Conservation (phyloP, 2,113 vertebrate species). For the Taxidea taxus region DNA sequence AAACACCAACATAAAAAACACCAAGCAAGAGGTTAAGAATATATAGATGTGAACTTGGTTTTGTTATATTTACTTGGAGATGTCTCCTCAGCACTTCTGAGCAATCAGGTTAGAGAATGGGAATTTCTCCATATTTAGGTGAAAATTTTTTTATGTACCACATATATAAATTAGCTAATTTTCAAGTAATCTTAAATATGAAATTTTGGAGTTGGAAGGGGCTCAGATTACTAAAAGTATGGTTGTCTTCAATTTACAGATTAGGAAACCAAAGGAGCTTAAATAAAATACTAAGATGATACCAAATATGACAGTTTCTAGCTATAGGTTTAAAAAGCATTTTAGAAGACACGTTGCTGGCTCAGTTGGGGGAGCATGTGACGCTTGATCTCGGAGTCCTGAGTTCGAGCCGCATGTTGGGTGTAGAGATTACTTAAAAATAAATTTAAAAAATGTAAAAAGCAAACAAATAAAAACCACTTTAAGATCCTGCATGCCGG, state of each 20-base stretch:
- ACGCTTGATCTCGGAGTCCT: background rate
- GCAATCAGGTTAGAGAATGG: background rate
- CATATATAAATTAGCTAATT: background rate
- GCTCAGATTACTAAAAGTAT: background rate
- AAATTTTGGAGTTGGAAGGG: conserved; percentile 22
- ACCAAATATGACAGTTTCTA: background rate
- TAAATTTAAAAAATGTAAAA: background rate
- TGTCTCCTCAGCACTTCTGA: background rate
- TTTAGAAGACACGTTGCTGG: background rate
- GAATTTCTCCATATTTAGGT: background rate
- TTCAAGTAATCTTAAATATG: conserved; percentile 6
- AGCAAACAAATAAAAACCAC: background rate
- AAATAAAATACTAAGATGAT: background rate
- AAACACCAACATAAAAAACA: background rate
- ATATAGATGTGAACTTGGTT: background rate
- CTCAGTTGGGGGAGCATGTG: background rate
- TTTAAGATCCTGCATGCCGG: background rate
- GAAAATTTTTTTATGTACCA: conserved; percentile 21
- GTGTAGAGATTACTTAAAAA: background rate
- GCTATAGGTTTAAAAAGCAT: background rate
- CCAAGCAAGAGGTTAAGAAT: background rate
- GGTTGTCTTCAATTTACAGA: background rate
- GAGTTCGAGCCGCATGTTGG: background rate
- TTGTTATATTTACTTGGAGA: background rate
- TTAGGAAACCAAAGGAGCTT: background rate